Evolutionary conservation across 2,888 invertebrate genomes (phyloP), one percentile per base, ranked within the genome.

Genomic region (Euphydryas editha): DNA sequence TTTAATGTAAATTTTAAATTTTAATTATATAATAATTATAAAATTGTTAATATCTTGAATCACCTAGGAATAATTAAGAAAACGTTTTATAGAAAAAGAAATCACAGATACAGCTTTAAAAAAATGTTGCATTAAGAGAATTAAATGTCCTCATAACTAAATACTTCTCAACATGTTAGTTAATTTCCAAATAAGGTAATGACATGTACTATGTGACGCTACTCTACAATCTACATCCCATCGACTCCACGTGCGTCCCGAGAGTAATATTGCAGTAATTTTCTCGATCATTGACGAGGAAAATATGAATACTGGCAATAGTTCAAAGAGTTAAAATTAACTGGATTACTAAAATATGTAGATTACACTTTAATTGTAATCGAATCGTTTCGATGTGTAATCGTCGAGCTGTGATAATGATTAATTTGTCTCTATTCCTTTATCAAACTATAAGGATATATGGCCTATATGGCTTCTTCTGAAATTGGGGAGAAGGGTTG

Each of bases 321-420:
- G 83, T 82, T 84, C 85, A 86, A 83, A 84, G 82, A 80, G 85
- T 79, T 82, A 65, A 63, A 63, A 62, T 68, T 70, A 68, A 70
- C 54, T 49, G 51, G 62, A 68, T 68, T 65, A 36, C 58, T 59
- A 47, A 67, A 59, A 59, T 55, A 67, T 59, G 17, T 15, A 17
- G 36, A 11, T 17, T 20, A 60, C 21, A 21, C n/a, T 30, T 10
- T 30, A 36, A 37, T 42, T 20, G 36, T 21, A n/a, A 3, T 20
- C 21, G n/a, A 20, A 56, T 21, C 17, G 42, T n/a, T 10, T 24
- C 42, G 11, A 39, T n/a, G 44, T 13, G 47, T 20, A 4, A 51
- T 30, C 24, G 24, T 20, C 8, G 0, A 17, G 11, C 13, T 17
- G 18, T 46, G 11, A 1, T n/a, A 24, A 0, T 15, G 30, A 61